phyloP scores from a whole-genome alignment of 1,140 invertebrate genomes.

The Euura saliciscinereae region DNA sequence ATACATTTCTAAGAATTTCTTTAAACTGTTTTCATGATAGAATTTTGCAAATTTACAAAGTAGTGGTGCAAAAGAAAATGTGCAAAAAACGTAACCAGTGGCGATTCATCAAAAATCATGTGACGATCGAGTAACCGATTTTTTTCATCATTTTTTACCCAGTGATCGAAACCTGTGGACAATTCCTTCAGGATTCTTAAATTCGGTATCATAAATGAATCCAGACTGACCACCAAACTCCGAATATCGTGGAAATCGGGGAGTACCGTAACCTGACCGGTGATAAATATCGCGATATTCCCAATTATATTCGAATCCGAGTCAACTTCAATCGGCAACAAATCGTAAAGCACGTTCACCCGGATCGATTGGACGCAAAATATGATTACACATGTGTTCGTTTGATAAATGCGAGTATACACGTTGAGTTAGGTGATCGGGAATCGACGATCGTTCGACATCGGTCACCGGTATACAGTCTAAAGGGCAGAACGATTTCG shows the following conservation, averaged over 20 bases:
- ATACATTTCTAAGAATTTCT: too few species aligned
- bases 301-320: constrained; percentile 40
- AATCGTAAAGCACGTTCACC: constrained; percentile 54
- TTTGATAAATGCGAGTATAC: background rate
- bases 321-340: constrained; percentile 42
- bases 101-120: too few species aligned
- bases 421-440: constrained; percentile 28
- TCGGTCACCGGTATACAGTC: background rate
- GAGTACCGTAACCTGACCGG: constrained; percentile 23
- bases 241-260: background rate
- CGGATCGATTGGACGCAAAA: background rate
- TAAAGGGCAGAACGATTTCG: background rate
- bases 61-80: too few species aligned
- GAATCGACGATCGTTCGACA: constrained; percentile 5
- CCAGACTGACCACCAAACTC: background rate
- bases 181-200: too few species aligned
- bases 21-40: too few species aligned
- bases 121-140: too few species aligned
- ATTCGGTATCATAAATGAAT: too few species aligned
- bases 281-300: constrained; percentile 50
- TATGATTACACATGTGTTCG: too few species aligned
- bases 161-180: too few species aligned
- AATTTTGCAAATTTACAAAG: too few species aligned
- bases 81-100: too few species aligned
- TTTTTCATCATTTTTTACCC: too few species aligned